phyloP scores from a whole-genome alignment of 2,797 vertebrate genomes.

The Galaxias olidus region DNA sequence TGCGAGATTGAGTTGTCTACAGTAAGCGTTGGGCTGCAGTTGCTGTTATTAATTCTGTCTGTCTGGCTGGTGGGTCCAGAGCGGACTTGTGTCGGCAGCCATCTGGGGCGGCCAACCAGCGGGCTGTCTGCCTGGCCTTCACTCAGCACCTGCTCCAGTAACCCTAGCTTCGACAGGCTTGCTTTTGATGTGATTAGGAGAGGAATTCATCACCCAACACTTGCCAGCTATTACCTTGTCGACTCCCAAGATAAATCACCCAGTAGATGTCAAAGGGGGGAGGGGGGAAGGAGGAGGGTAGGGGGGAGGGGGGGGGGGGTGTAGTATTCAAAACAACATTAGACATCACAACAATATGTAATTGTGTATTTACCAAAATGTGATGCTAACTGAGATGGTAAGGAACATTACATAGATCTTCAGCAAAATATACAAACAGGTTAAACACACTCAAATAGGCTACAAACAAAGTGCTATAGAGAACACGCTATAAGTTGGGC shows the following conservation, averaged over 20 bases:
- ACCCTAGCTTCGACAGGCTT: conserved; percentile 39
- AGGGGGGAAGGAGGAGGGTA: background rate
- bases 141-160: conserved; percentile 50
- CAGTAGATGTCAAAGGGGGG: conserved; percentile 25
- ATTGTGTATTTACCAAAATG: conserved; percentile 34
- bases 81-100: conserved; percentile 29
- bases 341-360: conserved; percentile 28
- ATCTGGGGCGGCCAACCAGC: conserved; percentile 3
- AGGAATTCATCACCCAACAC: conserved; percentile 50
- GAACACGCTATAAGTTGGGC: conserved; percentile 11
- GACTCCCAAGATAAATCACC: conserved; percentile 38
- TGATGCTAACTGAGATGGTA: conserved; percentile 20
- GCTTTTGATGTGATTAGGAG: conserved; percentile 51
- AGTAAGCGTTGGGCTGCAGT: conserved; percentile 18
- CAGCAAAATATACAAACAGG: too few relatives aligned
- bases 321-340: conserved; percentile 17
- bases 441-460: too few relatives aligned
- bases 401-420: background rate
- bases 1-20: conserved; percentile 6
- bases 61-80: conserved; percentile 21
- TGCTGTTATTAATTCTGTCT: conserved; percentile 46
- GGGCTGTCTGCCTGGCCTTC: conserved; percentile 39
- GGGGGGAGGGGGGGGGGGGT: conserved; percentile 23
- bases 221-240: conserved; percentile 52
- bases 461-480: background rate